A percentile compares a stretch with the other conserved stretches of the same genome.
These are phyloP conservation scores for Pangasius macronema DNA, from an alignment of 2,797 vertebrate species.

Conservation along the genomic window DNA sequence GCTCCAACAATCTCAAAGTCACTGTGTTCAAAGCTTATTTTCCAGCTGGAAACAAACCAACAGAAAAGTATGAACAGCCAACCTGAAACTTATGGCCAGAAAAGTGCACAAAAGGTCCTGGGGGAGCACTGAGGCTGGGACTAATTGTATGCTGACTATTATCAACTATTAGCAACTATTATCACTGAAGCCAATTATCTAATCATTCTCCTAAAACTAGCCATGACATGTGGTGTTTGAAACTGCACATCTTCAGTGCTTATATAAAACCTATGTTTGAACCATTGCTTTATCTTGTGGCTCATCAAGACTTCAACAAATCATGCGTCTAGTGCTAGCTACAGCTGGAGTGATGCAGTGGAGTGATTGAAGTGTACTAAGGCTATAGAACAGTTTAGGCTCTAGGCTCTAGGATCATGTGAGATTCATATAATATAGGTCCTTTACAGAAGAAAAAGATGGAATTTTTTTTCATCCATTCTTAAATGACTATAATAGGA, in stretches of 20 bases:
- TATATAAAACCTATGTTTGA: not conserved
- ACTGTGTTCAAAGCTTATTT: not conserved
- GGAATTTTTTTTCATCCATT: not conserved
- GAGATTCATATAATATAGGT: not conserved
- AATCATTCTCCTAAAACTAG: not conserved
- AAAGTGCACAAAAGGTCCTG: not conserved
- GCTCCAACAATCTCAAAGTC: not conserved
- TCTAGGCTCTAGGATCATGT: not conserved
- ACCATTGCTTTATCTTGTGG: not conserved
- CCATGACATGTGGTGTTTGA: not conserved
- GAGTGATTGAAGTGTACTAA: not conserved
- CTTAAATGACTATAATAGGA: not conserved
- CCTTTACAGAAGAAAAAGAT: not conserved
- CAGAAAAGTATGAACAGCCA: not conserved
- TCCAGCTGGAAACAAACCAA: not conserved
- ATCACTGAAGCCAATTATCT: not conserved
- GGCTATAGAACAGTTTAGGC: not conserved
- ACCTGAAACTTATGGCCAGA: not conserved
- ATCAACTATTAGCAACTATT: not conserved
- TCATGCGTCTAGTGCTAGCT: not conserved
- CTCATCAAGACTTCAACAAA: not conserved
- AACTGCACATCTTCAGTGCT: not conserved
- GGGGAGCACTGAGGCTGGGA: not conserved
- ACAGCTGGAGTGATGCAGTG: not conserved
- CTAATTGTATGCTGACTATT: not conserved